Evolutionary conservation across 2,888 invertebrate genomes (phyloP).

Genomic region (Coelopa pilipes): DNA sequence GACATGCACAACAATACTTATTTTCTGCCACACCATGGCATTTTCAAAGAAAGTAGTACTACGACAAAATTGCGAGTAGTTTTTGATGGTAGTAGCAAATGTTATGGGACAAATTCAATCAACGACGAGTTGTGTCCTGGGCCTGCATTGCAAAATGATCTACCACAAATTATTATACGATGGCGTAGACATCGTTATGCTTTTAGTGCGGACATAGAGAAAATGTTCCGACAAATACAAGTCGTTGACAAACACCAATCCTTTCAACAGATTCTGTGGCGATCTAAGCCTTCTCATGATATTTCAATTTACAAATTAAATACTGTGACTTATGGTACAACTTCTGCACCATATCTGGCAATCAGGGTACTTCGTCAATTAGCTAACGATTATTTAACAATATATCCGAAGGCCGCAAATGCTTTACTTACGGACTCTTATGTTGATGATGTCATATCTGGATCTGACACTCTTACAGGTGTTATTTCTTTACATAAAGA

Average conservation of each 20-base stretch:
- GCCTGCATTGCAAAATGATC: conserved; percentile 36
- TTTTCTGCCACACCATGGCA: conserved; percentile 39
- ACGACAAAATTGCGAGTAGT: conserved; percentile 40
- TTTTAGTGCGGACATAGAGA: conserved; percentile 40
- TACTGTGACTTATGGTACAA: conserved; percentile 39
- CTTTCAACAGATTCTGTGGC: conserved; percentile 43
- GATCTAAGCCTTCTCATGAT: conserved; percentile 6
- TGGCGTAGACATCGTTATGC: conserved; percentile 36
- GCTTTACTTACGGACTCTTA: conserved; percentile 36
- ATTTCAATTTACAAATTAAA: conserved; percentile 38
- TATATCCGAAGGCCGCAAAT: conserved; percentile 26
- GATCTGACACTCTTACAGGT: conserved; percentile 27
- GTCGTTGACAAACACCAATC: conserved; percentile 25
- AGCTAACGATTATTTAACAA: conserved; percentile 24
- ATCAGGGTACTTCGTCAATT: conserved; percentile 36
- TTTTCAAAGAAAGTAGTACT: conserved; percentile 37
- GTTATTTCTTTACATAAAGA: conserved; percentile 30
- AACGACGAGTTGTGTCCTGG: conserved; percentile 37
- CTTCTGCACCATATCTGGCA: conserved; percentile 33
- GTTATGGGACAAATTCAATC: conserved; percentile 7
- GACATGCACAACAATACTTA: conserved; percentile 27
- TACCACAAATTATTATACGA: conserved; percentile 31
- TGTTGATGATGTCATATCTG: conserved; percentile 38
- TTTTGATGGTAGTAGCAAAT: conserved; percentile 35
- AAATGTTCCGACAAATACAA: conserved; percentile 42